These are phyloP conservation scores for Calcarius ornatus DNA, from an alignment of 2,113 vertebrate genomes.

Conservation along the genomic window DNA sequence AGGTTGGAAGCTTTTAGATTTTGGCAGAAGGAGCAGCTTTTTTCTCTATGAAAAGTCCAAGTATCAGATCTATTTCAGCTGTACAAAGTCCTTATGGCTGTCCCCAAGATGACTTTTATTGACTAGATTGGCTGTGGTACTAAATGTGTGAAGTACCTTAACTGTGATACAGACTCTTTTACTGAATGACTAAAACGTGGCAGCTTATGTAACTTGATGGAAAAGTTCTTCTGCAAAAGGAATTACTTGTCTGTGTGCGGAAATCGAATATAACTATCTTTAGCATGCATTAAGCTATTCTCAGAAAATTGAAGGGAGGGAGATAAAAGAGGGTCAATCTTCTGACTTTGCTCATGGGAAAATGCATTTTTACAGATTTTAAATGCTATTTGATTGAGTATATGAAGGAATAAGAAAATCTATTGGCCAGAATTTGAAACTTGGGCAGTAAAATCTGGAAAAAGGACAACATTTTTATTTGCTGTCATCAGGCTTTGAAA, in stretches of 20 bases:
- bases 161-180: not conserved
- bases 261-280: not conserved
- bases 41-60: not conserved
- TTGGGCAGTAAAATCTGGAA: not conserved
- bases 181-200: not conserved
- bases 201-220: not conserved
- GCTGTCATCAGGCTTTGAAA: not conserved
- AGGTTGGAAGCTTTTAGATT: constrained; percentile 5
- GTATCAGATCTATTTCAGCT: constrained; percentile 1
- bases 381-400: not conserved
- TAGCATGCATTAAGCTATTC: not conserved
- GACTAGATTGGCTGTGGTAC: not conserved
- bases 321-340: not conserved
- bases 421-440: not conserved
- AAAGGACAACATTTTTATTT: not conserved
- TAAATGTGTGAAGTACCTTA: not conserved
- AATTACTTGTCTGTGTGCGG: not conserved
- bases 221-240: not conserved
- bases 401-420: not conserved
- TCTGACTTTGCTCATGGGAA: not conserved
- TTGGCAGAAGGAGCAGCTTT: not conserved
- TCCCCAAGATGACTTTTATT: not conserved
- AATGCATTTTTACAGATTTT: not conserved
- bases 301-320: not conserved
- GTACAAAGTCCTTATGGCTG: not conserved